These are phyloP conservation scores for Drosophila rhopaloa DNA, from an alignment of 1,140 invertebrate species.

Conservation along the genomic window DNA sequence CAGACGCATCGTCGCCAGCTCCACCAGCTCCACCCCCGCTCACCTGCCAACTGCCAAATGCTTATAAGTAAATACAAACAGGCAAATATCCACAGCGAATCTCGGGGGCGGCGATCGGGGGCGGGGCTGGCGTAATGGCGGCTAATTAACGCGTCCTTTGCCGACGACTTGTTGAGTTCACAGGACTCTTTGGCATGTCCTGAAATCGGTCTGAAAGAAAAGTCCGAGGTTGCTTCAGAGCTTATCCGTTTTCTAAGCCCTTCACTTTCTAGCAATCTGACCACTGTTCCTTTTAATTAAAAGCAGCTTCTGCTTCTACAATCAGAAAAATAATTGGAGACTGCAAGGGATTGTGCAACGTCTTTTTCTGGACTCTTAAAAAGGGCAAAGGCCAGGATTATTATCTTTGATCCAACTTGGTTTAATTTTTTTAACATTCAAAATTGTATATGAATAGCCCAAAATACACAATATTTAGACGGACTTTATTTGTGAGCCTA, in stretches of 20 bases:
- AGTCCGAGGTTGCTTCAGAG: not conserved
- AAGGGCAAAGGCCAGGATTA: too few species aligned
- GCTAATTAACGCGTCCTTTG: constrained; percentile 61
- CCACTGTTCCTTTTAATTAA: constrained; percentile 58
- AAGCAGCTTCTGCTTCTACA: constrained; percentile 11
- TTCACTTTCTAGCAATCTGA: constrained; percentile 2
- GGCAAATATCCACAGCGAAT: constrained; percentile 31
- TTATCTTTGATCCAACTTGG: too few species aligned
- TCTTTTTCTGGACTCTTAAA: too few species aligned
- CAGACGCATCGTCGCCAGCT: constrained; percentile 21
- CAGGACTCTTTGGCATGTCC: not conserved
- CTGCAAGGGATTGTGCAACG: too few species aligned
- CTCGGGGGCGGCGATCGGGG: not conserved
- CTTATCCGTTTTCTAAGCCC: not conserved
- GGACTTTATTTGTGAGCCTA: too few species aligned
- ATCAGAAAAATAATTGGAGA: not conserved
- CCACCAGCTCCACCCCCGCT: constrained; percentile 1
- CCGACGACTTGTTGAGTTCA: constrained; percentile 34
- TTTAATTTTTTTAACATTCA: too few species aligned
- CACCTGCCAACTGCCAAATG: constrained; percentile 46
- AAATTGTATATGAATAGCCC: too few species aligned
- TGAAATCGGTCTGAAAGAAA: not conserved
- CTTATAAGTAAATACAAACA: constrained; percentile 63
- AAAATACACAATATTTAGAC: too few species aligned
- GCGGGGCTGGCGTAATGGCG: constrained; percentile 29